Conservation (phyloP, 2,888 invertebrate genomes). For the Aphodius granarius region DNA sequence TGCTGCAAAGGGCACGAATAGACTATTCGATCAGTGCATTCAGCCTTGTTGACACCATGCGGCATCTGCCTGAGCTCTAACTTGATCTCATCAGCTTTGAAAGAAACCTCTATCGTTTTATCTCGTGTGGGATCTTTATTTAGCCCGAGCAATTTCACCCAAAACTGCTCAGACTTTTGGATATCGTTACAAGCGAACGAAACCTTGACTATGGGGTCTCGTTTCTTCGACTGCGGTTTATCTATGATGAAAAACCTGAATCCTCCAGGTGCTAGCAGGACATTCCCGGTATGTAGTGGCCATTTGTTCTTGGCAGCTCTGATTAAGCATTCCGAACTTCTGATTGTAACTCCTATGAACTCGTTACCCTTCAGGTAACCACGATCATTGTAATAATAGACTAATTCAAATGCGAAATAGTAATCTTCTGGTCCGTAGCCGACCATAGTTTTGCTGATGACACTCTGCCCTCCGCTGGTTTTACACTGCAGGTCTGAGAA, state of each 20-base stretch:
- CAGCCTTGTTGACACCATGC: slow-evolving; percentile 74
- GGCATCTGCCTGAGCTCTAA: slow-evolving; percentile 75
- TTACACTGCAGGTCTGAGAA: slow-evolving; percentile 97
- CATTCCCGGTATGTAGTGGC: slow-evolving; percentile 67
- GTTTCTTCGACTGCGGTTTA: slow-evolving; percentile 66
- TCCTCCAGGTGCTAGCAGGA: slow-evolving; percentile 87
- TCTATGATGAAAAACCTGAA: slow-evolving; percentile 83
- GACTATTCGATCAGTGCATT: slow-evolving; percentile 94
- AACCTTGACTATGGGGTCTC: slow-evolving; percentile 81
- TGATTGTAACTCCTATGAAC: slow-evolving; percentile 82
- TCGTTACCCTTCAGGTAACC: slow-evolving; percentile 90
- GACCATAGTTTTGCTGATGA: slow-evolving; percentile 99
- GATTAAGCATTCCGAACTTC: slow-evolving; percentile 73
- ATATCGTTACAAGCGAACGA: slow-evolving; percentile 78
- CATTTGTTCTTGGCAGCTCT: slow-evolving; percentile 73
- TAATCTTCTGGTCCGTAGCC: slow-evolving; percentile 95
- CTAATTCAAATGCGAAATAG: slow-evolving; percentile 95
- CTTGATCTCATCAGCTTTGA: slow-evolving; percentile 71
- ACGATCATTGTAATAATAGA: slow-evolving; percentile 89
- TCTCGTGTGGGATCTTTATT: slow-evolving; percentile 60
- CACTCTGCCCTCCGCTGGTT: slow-evolving; percentile 95
- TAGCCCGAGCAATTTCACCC: slow-evolving; percentile 79
- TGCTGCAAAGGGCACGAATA: slow-evolving; percentile 83
- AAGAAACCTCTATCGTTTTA: slow-evolving; percentile 69
- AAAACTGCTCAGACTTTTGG: slow-evolving; percentile 77